Conservation (phyloP, 2,797 vertebrate species). For the Channallabes apus region DNA sequence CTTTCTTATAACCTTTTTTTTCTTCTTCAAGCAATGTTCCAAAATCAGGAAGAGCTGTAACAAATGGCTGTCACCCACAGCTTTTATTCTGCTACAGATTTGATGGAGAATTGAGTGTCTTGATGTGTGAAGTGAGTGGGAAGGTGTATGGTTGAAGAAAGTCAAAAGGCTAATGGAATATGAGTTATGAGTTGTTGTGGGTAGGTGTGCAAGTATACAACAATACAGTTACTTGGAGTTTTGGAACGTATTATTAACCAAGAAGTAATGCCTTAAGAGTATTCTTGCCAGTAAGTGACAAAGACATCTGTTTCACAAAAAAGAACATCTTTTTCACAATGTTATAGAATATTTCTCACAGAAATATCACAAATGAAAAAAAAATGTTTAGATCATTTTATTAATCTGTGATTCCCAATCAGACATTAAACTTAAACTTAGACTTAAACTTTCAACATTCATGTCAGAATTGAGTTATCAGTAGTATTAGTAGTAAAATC, state of each 20-base stretch:
- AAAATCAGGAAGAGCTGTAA: neutral
- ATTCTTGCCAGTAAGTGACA: neutral
- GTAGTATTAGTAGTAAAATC: too few species aligned
- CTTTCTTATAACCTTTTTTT: neutral
- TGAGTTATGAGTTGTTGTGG: slow-evolving; percentile 2
- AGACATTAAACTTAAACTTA: too few species aligned
- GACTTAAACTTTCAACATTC: neutral
- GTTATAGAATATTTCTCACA: neutral
- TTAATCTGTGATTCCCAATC: neutral
- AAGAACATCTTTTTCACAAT: neutral
- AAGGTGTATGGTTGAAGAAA: neutral
- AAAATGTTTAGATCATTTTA: neutral
- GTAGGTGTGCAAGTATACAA: neutral
- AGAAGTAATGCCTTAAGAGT: neutral
- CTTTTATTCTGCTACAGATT: neutral
- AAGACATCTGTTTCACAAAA: too few species aligned
- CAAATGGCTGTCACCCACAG: neutral
- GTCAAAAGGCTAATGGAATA: slow-evolving; percentile 1
- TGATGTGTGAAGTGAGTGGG: slow-evolving; percentile 1
- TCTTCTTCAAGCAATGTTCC: neutral
- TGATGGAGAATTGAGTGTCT: neutral
- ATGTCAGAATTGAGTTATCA: neutral
- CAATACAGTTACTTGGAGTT: neutral
- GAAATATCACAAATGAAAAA: neutral
- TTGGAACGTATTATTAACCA: neutral